Evolutionary conservation across 2,113 vertebrate species (phyloP), one percentile per base, ranked within the genome.

Genomic region (Pteronura brasiliensis): DNA sequence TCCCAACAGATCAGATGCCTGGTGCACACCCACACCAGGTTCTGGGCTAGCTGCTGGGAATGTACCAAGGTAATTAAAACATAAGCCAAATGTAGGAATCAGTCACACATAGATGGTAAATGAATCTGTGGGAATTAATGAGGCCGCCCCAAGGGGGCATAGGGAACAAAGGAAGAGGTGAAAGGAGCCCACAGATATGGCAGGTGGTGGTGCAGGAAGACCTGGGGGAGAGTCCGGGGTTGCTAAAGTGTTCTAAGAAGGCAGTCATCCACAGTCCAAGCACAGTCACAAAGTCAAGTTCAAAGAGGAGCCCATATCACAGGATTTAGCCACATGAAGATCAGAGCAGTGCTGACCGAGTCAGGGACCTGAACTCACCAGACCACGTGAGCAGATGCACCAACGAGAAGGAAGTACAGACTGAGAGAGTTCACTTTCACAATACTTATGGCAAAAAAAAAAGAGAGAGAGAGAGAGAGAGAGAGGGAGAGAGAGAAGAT

Each of bases 291-390:
- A 57, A 44, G 52, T 80, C 44, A 52, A 80, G 80, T 6, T 29
- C 23, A n/a, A 12, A 76, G 21, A 63, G 44, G 9, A 23, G 47
- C 11, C 1, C 79, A 44, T 2, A 8, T 29, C 6, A 4, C 21
- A 34, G 11, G 44, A 36, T 18, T 74, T 34, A 82, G 52, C 27
- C 52, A 63, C 34, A 11, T 25, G 67, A 55, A 74, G 15, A 44
- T n/a, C 39, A 87, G 1, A 25, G 39, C 0, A 4, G 57, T 10
- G 39, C 42, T 39, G 47, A 27, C 0, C 0, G 44, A 69, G 14
- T 34, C 2, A 21, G 0, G 18, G 55, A 36, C 20, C 61, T 18
- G 44, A 83, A 87, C 42, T 42, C 9, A 3, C 2, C 65, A 81
- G 55, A 17, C 39, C 59, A 36, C 72, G 47, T 3, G 31, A 34